These are phyloP conservation scores for Macropus fuliginosus DNA, from an alignment of 2,797 vertebrate genomes.

Conservation along the genomic window DNA sequence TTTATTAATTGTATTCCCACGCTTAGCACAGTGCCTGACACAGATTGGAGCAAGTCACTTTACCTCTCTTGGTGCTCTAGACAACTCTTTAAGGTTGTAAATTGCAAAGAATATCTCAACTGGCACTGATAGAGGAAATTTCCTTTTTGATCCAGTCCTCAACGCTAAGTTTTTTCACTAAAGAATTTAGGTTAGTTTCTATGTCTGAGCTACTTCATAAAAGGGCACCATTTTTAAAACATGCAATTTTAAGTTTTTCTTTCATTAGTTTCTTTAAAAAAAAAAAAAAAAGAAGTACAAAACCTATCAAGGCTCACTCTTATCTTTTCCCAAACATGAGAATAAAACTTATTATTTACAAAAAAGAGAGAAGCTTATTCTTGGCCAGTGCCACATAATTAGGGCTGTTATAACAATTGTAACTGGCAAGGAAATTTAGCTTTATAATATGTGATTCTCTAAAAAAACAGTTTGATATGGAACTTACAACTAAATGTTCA, in stretches of 20 bases:
- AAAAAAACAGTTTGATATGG: neutral
- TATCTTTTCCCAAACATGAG: neutral
- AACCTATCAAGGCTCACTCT: neutral
- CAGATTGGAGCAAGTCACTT: neutral
- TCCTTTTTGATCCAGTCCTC: neutral
- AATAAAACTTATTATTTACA: neutral
- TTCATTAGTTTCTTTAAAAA: neutral
- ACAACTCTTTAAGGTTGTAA: neutral
- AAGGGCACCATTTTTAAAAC: neutral
- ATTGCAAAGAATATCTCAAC: neutral
- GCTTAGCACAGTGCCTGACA: neutral
- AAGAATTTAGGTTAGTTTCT: constrained; percentile 21
- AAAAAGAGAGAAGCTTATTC: constrained; percentile 1
- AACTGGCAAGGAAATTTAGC: constrained; percentile 10
- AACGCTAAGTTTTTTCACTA: constrained; percentile 25
- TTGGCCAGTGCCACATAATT: neutral
- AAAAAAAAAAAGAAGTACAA: neutral
- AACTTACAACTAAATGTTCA: neutral
- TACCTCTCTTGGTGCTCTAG: neutral
- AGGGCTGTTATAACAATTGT: neutral
- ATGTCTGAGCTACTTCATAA: constrained; percentile 44
- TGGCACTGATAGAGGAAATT: neutral
- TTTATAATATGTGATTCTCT: neutral
- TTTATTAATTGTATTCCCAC: neutral
- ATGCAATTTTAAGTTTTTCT: constrained; percentile 24